Conservation (phyloP, 64 coral and sea anemone species). For the Dendrophyllia cribrosa region DNA sequence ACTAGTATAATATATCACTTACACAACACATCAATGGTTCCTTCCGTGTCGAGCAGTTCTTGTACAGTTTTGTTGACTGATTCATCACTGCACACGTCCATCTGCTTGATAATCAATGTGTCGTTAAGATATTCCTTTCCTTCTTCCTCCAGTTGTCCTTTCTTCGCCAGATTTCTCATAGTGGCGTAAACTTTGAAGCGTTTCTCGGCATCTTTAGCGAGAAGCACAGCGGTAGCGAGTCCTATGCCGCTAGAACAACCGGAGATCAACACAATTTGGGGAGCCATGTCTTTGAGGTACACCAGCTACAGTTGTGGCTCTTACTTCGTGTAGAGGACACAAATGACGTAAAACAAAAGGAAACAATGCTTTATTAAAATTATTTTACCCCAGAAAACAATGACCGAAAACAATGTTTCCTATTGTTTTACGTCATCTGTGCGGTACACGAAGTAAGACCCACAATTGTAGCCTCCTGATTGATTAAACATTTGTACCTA, state of each 20-base stretch:
- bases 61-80: conserved; percentile 54
- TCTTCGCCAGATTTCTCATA: conserved; percentile 87
- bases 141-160: conserved; percentile 69
- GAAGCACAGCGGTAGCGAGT: conserved; percentile 65
- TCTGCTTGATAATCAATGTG: conserved; percentile 63
- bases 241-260: conserved; percentile 86
- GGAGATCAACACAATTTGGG: conserved; percentile 58
- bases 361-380: no score
- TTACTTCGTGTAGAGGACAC: no score
- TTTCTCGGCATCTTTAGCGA: conserved; percentile 74
- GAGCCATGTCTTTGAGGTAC: conserved; percentile 23
- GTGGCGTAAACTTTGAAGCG: conserved; percentile 92
- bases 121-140: conserved; percentile 62
- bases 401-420: no score
- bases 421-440: no score
- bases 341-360: no score
- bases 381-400: no score
- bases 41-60: conserved; percentile 51
- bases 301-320: no score
- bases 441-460: no score
- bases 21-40: conserved; percentile 82
- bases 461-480: no score
- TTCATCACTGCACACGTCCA: conserved; percentile 80
- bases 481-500: no score
- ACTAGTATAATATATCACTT: no score